phyloP scores from a whole-genome alignment of 2,888 invertebrate species.

The Amphipoea lucens region DNA sequence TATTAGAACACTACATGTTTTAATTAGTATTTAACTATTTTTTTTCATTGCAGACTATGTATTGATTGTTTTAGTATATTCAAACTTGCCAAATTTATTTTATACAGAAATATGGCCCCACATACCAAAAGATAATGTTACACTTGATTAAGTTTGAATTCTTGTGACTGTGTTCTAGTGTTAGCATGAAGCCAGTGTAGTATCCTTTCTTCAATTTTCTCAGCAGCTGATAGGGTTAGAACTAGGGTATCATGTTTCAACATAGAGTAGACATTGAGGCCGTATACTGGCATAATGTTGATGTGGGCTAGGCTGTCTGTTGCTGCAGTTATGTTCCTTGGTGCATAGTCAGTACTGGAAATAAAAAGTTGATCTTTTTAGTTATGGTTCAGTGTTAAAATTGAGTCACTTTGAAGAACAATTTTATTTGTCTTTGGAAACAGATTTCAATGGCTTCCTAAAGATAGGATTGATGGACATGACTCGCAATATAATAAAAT shows the following conservation, averaged over 20 bases:
- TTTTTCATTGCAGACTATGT: neutral
- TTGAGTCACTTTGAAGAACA: neutral
- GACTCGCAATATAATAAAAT: neutral
- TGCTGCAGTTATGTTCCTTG: conserved; percentile 96
- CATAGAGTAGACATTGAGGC: conserved; percentile 99
- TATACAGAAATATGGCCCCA: neutral
- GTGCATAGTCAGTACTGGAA: conserved; percentile 95
- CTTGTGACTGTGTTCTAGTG: conserved; percentile 83
- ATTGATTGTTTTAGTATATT: neutral
- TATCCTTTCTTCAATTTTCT: conserved; percentile 95
- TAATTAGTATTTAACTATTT: neutral
- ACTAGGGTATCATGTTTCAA: conserved; percentile 98
- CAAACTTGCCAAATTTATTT: neutral
- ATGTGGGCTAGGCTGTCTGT: conserved; percentile 94
- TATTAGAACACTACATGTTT: neutral
- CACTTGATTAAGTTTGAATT: conserved; percentile 92
- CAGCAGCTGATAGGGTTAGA: conserved; percentile 95
- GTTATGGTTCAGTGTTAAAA: conserved; percentile 4
- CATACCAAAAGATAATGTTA: conserved; percentile 66
- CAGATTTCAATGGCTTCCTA: neutral
- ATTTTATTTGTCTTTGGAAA: neutral
- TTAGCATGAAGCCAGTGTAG: conserved; percentile 92
- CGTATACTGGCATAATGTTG: conserved; percentile 98
- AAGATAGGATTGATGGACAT: neutral
- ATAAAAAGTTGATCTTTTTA: neutral